Conservation (phyloP, 2,888 invertebrate genomes). For the Cenopis cana region DNA sequence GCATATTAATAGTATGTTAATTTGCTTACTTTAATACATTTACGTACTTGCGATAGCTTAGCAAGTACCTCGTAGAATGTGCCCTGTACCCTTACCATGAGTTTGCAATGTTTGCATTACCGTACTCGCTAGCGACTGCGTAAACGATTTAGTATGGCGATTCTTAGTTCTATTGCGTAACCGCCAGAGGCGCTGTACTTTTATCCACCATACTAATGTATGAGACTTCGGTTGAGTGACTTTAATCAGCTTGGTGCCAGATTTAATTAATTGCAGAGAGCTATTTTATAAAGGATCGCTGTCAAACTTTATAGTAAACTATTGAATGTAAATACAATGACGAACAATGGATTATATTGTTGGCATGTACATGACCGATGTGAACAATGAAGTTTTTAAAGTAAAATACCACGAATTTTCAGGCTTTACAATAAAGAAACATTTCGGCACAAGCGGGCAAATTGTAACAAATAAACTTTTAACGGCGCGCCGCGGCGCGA, state of each 20-base stretch:
- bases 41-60: not conserved
- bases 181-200: too few species aligned
- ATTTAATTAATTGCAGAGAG: not conserved
- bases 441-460: constrained; percentile 1
- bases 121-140: too few species aligned
- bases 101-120: too few species aligned
- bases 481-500: constrained; percentile 1
- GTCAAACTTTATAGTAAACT: not conserved
- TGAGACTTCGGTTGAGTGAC: not conserved
- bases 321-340: not conserved
- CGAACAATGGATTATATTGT: not conserved
- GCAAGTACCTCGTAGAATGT: not conserved
- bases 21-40: constrained; percentile 4
- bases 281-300: not conserved
- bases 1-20: not conserved
- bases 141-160: too few species aligned
- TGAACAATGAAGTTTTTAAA: not conserved
- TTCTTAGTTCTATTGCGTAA: too few species aligned
- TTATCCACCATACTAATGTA: not conserved
- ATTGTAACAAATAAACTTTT: constrained; percentile 20
- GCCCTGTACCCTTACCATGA: too few species aligned
- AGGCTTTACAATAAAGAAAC: constrained; percentile 16
- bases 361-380: constrained; percentile 2
- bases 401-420: not conserved
- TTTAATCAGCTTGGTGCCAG: not conserved